A percentile compares a stretch with the other conserved stretches of the same genome.
Conservation (phyloP, 1,140 invertebrate genomes). For the Drosophila lini region DNA sequence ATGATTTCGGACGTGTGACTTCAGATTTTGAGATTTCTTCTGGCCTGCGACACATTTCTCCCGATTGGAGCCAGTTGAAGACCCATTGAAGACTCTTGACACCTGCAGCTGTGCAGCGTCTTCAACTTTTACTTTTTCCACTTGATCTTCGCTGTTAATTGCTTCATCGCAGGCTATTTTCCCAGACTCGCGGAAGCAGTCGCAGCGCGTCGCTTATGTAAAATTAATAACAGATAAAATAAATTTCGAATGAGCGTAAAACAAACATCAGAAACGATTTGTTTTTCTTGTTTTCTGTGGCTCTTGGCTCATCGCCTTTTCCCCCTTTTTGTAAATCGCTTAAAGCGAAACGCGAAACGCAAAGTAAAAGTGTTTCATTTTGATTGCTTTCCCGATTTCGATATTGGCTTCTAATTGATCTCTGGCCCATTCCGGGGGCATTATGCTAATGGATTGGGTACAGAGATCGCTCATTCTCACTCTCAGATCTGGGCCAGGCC, state of each 20-base stretch:
- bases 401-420: conserved; percentile 45
- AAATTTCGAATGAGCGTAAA: conserved; percentile 71
- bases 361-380: conserved; percentile 69
- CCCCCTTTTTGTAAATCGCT: conserved; percentile 34
- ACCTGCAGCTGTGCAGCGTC: conserved; percentile 51
- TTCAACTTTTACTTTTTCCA: conserved; percentile 60
- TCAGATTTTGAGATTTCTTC: neutral
- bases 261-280: conserved; percentile 59
- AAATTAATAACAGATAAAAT: conserved; percentile 75
- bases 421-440: conserved; percentile 9
- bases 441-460: conserved; percentile 39
- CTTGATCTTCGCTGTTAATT: conserved; percentile 43
- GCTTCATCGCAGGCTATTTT: conserved; percentile 47
- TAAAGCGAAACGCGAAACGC: conserved; percentile 61
- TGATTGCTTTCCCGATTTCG: conserved; percentile 24
- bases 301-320: conserved; percentile 4
- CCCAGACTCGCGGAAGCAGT: conserved; percentile 50
- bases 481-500: conserved; percentile 3
- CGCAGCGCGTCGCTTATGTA: conserved; percentile 56
- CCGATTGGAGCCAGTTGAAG: conserved; percentile 13
- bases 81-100: conserved; percentile 5
- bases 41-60: conserved; percentile 27
- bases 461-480: conserved; percentile 16
- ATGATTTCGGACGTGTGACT: neutral
- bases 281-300: conserved; percentile 17